A percentile compares a stretch with the other conserved stretches of the same genome.
These are phyloP conservation scores for Pan troglodytes DNA, from an alignment of 2,113 vertebrate genomes.

Conservation along the genomic window NHGRI_mPanTro3-v2.1_pri NC_072415.2:63000001-63000500, in stretches of 20 bases:
- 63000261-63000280: neutral
- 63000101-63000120: neutral
- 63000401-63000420: neutral
- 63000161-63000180: neutral
- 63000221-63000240: slow-evolving; percentile 28
- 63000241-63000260: slow-evolving; percentile 27
- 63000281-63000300: neutral
- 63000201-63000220: neutral
- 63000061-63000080: neutral
- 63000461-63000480: neutral
- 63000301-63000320: too few relatives aligned
- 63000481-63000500: neutral
- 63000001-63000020: neutral
- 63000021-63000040: neutral
- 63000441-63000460: neutral
- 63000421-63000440: neutral
- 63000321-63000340: too few relatives aligned
- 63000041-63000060: neutral
- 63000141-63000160: neutral
- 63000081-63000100: neutral
- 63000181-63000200: neutral
- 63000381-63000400: neutral
- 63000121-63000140: neutral
- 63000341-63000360: too few relatives aligned
- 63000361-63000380: too few relatives aligned